Evolutionary conservation across 35 echinoderm and acorn worm species (phyloP).

Genomic region (Stichopus chloronotus): DNA sequence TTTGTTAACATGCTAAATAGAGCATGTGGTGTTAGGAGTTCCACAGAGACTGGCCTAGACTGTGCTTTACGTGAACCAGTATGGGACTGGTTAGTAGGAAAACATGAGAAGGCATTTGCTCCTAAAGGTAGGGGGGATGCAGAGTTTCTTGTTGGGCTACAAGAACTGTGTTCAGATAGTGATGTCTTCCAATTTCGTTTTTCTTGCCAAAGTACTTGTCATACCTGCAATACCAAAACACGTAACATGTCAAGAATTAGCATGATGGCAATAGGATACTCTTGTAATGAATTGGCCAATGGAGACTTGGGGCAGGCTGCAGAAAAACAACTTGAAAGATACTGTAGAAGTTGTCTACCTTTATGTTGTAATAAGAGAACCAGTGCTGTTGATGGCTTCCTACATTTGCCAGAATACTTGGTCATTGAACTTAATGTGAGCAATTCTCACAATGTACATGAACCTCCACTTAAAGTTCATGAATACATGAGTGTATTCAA

Average conservation of each 20-base stretch:
- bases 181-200: background rate
- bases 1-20: background rate
- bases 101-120: conserved; percentile 8
- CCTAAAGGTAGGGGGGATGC: conserved; percentile 5
- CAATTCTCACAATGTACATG: background rate
- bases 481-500: background rate
- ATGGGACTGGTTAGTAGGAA: background rate
- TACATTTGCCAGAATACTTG: background rate
- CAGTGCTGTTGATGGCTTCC: background rate
- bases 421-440: background rate
- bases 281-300: background rate
- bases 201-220: background rate
- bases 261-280: background rate
- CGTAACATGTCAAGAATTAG: background rate
- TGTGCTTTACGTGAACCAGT: background rate
- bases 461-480: background rate
- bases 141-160: conserved; percentile 19
- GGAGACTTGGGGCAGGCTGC: background rate
- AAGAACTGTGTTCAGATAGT: background rate
- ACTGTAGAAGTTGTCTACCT: conserved; percentile 12
- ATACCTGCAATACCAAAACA: background rate
- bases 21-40: background rate
- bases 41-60: background rate
- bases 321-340: background rate
- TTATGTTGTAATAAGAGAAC: background rate